A percentile compares a stretch with the other conserved stretches of the same genome.
These are phyloP conservation scores for Pedetes capensis DNA, from an alignment of 2,113 vertebrate genomes.

Conservation along the genomic window DNA sequence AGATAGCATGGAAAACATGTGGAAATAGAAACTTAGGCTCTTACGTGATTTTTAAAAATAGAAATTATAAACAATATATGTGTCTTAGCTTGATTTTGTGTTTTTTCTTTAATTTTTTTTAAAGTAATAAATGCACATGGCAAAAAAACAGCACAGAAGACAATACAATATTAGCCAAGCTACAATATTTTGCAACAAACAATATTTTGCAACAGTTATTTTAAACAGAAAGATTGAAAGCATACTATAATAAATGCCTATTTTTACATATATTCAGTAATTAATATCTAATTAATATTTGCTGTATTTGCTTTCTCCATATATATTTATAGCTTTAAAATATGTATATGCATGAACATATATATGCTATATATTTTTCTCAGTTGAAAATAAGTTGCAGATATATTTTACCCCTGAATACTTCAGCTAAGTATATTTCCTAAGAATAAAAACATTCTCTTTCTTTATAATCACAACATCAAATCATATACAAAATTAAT, in stretches of 20 bases:
- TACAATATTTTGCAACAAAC: too few species aligned
- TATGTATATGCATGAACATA: not conserved
- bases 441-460: not conserved
- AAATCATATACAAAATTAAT: not conserved
- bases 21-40: slow-evolving; percentile 10
- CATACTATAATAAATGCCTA: not conserved
- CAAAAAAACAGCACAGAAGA: not conserved
- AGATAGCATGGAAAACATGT: not conserved
- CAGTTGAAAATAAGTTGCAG: not conserved
- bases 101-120: not conserved
- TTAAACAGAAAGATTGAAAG: not conserved
- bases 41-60: not conserved
- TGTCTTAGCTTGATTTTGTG: not conserved
- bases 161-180: too few species aligned
- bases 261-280: not conserved
- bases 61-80: not conserved
- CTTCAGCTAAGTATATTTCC: not conserved
- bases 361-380: not conserved
- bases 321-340: not conserved
- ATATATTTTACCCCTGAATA: not conserved
- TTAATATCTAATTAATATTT: not conserved
- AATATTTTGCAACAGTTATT: too few species aligned
- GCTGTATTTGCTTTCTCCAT: not conserved
- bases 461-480: not conserved
- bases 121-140: not conserved